Conservation (phyloP, 2,113 vertebrate species). For the Beaufortia kweichowensis region DNA sequence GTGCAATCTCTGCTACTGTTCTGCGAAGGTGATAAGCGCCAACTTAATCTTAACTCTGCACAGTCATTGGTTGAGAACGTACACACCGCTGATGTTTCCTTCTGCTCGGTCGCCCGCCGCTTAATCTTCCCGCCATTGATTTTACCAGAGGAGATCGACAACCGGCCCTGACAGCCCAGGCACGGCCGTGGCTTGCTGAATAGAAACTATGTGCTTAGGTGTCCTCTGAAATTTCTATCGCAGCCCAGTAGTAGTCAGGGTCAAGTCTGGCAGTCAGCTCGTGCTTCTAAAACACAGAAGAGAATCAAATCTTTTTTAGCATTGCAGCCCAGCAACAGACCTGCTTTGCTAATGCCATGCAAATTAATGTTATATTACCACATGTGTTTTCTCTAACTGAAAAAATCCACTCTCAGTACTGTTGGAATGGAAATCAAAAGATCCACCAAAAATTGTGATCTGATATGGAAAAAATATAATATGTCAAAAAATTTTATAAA, state of each 20-base stretch:
- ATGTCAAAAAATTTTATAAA: no score
- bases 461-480: no score
- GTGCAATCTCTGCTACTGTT: slow-evolving; percentile 17
- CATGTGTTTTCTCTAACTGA: no score
- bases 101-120: slow-evolving; percentile 48
- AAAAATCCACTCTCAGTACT: no score
- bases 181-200: slow-evolving; percentile 29
- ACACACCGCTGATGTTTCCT: slow-evolving; percentile 52
- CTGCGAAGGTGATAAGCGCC: slow-evolving; percentile 21
- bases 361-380: no score
- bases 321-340: background rate
- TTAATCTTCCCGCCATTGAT: slow-evolving; percentile 57
- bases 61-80: slow-evolving; percentile 44
- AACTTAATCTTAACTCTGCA: slow-evolving; percentile 15
- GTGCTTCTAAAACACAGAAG: background rate
- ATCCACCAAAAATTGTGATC: no score
- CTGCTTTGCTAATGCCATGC: background rate
- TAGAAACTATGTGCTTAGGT: slow-evolving; percentile 42
- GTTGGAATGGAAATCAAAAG: no score
- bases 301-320: background rate
- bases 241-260: background rate
- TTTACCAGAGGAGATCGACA: slow-evolving; percentile 40
- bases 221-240: slow-evolving; percentile 23
- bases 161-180: slow-evolving; percentile 24
- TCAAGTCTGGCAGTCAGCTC: background rate